phyloP scores from a whole-genome alignment of 2,113 vertebrate species.

The Phrynosoma blainvillii region DNA sequence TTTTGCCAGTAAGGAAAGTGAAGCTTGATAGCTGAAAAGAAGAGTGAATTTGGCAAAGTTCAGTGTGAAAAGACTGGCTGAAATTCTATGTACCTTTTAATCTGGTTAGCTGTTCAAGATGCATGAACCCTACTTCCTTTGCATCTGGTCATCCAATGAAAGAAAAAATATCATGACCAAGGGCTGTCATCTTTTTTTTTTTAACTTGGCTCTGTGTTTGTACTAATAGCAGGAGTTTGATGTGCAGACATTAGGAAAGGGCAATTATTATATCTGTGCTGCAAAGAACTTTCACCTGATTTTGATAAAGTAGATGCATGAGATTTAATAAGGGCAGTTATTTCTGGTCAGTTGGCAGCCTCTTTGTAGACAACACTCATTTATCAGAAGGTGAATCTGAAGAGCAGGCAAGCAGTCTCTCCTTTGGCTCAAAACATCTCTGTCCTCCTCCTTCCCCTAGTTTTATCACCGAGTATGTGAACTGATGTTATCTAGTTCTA shows the following conservation, averaged over 20 bases:
- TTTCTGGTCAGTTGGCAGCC: neutral
- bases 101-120: neutral
- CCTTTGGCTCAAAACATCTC: too few species aligned
- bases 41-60: neutral
- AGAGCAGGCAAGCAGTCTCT: neutral
- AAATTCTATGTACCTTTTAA: neutral
- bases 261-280: neutral
- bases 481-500: neutral
- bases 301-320: neutral
- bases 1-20: too few species aligned
- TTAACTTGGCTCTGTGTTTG: neutral
- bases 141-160: neutral
- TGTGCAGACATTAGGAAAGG: neutral
- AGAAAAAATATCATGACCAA: too few species aligned
- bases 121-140: neutral
- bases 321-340: neutral
- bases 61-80: neutral
- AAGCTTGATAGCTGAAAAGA: neutral
- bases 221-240: neutral
- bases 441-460: neutral
- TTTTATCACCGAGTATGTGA: neutral
- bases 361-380: neutral
- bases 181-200: neutral
- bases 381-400: neutral
- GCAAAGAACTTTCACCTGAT: neutral